Evolutionary conservation across 1,140 invertebrate genomes (phyloP), one percentile per base, ranked within the genome.

Genomic region (Drosophila sproati): DNA sequence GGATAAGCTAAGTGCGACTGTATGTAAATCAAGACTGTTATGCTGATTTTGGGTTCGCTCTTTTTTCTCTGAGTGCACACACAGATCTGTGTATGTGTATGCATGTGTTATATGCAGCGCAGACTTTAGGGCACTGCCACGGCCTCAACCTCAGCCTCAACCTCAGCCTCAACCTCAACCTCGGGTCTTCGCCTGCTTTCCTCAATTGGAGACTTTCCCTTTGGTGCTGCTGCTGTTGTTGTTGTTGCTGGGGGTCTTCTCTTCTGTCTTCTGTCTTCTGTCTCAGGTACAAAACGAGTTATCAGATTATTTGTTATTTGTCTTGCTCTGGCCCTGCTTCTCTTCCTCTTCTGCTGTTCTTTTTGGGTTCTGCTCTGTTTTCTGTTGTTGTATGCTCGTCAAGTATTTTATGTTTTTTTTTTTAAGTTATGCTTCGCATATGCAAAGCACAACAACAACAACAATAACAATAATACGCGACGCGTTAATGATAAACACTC

Each of bases 301-400:
- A 90, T 90, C 86, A 90, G 86, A 90, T 90, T 90, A 90, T 90
- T 90, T 90, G 86, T 90, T 90, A 89, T 89, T 81, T 85, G 77
- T 80, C 78, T 89, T 83, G 63, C 73, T 72, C 78, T 75, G 60
- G 78, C 64, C 74, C 66, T 73, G 62, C 52, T 73, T 34, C 67
- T 43, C 20, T 64, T 41, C 20, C 7, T 29, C 45, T 20, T 71
- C 62, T 63, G 52, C 68, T 63, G 63, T 41, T 61, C 32, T 62
- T 55, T 47, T 61, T 55, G 31, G 43, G 57, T 57, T 31, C 45
- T 61, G 56, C 35, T 71, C 50, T 28, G 50, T 66, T 51, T 66
- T 39, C 39, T 51, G 51, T 12, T 32, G 8, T 57, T 3, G 20
- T 82, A 67, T 86, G 70, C 74, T 89, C 73, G 88, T 88, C 70